Base-by-base conservation (phyloP, 2,797 vertebrate species). In the Tachyglossus aculeatus region DNA sequence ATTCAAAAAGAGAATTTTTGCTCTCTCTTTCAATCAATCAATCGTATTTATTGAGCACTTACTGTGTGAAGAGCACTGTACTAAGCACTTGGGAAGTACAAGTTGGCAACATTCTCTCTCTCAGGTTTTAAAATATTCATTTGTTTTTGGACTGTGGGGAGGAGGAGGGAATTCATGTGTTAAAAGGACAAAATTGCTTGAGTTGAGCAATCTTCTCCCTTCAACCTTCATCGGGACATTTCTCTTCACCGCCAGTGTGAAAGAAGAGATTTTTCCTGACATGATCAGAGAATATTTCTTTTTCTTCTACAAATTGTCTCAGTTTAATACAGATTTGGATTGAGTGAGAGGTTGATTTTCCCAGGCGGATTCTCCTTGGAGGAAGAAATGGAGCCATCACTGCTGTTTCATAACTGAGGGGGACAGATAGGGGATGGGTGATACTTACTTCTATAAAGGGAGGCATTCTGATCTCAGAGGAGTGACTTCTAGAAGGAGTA, bases 311-410 rank as follows among this genome's bases (percentile, higher is more conserved):
- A n/a, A n/a, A 32, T 27, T 10, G 36, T 22, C 7, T 13, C 29
- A 1, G 9, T n/a, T n/a, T 25, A 13, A 25, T 9, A 5, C 5
- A 8, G 3, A 40, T 2, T 33, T 22, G 1, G 39, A 4, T 36
- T 82, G 54, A 80, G 77, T 64, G 19, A 61, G 55, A 41, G 5
- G 24, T 76, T 83, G 0, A 0, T 55, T 73, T 70, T 1, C 41
- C 72, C 82, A 85, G 81, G 80, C 81, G 71, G 65, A 59, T 84
- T 21, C 38, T 80, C 74, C 73, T 75, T 76, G 77, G 75, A 78
- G 83, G 86, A 86, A 84, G 89, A 86, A 70, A 74, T 53, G 78
- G 76, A 64, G 80, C 84, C 64, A 74, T 82, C 44, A 9, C 2
- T 36, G 74, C 77, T 81, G 78, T 74, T 77, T 83, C 67, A 55